Base-by-base conservation (phyloP, 2,888 invertebrate genomes). In the Hipparchia semele region DNA sequence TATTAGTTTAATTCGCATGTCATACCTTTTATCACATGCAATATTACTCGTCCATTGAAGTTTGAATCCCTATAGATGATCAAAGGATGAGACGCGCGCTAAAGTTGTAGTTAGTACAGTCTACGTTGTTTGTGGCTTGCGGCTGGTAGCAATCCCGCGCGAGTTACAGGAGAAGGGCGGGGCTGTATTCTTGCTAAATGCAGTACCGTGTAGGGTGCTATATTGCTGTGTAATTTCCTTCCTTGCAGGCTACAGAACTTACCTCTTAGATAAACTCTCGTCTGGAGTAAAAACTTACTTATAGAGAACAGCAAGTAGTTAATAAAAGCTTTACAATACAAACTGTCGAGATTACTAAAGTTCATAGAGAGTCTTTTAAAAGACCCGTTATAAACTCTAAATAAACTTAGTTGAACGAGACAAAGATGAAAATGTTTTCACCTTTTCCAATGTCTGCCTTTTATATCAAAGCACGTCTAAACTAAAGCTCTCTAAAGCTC, bases 221-320 rank as follows among this genome's bases (percentile, higher is more conserved):
- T 23, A 23, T 39, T 60, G 59, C 59, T 60, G 59, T 39, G 59
- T 60, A 60, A 39, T 60, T 60, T 39, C 59, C 39, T 60, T 39
- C 59, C 39, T 60, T 60, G 59, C 59, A 60, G 39, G 59, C 39
- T 60, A 39, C 59, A 60, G 59, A 12, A 60, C 59, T 23, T 58
- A 58, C 8, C 58, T 13, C 23, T 58, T 8, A 58, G 23, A 23
- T 8, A 13, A 23, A 58, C 23, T 9, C 0, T 58, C 8, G 58
- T 58, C 8, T 2, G 8, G 13, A 23, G 13, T 23, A 8, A 23
- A 8, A 13, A 58, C 13, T 13, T 58, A 13, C 13, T 8, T 58
- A 7, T 13, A 13, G 56, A 53, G 53, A 53, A 12, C 9, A 51
- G 10, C 9, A 9, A 5, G 39, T 39, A 51, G 9, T 51, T 9